These are phyloP conservation scores for Tryphoninae sp. DNA, from an alignment of 2,888 invertebrate species.

Conservation along the genomic window DNA sequence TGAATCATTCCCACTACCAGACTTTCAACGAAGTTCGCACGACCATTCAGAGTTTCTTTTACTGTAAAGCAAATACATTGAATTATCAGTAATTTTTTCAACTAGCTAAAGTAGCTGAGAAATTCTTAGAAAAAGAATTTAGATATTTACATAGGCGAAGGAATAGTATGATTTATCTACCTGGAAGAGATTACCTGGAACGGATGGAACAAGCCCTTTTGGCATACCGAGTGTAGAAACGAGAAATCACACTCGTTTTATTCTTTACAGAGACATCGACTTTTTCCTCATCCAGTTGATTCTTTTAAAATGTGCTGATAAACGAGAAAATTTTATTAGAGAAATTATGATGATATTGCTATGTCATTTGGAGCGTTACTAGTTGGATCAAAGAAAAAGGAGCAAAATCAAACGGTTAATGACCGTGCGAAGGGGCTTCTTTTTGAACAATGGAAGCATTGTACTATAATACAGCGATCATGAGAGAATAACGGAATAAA, in stretches of 20 bases:
- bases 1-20: not conserved
- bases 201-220: not conserved
- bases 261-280: not conserved
- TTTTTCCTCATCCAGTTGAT: not conserved
- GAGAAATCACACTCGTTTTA: not conserved
- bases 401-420: not conserved
- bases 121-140: not conserved
- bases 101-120: not conserved
- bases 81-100: not conserved
- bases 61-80: not conserved
- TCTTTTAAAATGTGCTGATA: not conserved
- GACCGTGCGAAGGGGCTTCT: not conserved
- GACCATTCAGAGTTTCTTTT: not conserved
- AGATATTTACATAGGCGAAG: not conserved
- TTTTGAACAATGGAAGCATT: not conserved
- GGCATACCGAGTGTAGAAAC: not conserved
- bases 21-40: not conserved
- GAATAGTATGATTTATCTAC: not conserved
- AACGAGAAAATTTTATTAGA: not conserved
- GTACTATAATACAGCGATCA: not conserved
- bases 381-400: not conserved
- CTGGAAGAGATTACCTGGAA: not conserved
- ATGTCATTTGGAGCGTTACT: not conserved
- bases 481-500: not conserved
- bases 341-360: not conserved